Conservation (phyloP, 2,113 vertebrate species). For the Alethe castanea region DNA sequence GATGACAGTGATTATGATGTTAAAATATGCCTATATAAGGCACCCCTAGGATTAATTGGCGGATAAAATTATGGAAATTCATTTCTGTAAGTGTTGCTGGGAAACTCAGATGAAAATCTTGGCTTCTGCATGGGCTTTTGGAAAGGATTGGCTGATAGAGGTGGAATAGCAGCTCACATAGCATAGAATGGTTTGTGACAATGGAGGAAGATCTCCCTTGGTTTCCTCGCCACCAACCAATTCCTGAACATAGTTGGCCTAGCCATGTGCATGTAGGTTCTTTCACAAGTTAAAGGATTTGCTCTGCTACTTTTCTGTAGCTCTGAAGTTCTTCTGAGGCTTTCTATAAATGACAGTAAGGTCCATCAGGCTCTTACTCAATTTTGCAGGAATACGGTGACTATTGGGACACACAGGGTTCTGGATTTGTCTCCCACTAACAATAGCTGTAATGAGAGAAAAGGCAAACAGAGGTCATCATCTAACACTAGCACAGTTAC, state of each 20-base stretch:
- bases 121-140: not conserved
- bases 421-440: not conserved
- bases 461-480: not conserved
- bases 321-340: not conserved
- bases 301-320: not conserved
- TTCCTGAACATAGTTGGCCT: not conserved
- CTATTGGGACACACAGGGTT: fast-evolving
- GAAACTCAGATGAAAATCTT: not conserved
- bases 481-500: not conserved
- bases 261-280: too few species aligned
- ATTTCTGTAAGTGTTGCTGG: not conserved
- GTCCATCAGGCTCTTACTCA: not conserved
- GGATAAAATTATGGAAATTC: not conserved
- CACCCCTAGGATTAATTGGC: not conserved
- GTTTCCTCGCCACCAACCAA: not conserved
- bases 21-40: not conserved
- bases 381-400: not conserved
- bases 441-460: not conserved
- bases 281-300: not conserved
- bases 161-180: not conserved
- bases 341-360: not conserved
- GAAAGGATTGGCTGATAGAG: not conserved
- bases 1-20: not conserved
- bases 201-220: not conserved
- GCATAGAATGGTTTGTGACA: not conserved